Percentiles rank a stretch among this genome's conserved stretches.
phyloP scores from a whole-genome alignment of 2,888 invertebrate species.

The Epiblema foenella region DNA sequence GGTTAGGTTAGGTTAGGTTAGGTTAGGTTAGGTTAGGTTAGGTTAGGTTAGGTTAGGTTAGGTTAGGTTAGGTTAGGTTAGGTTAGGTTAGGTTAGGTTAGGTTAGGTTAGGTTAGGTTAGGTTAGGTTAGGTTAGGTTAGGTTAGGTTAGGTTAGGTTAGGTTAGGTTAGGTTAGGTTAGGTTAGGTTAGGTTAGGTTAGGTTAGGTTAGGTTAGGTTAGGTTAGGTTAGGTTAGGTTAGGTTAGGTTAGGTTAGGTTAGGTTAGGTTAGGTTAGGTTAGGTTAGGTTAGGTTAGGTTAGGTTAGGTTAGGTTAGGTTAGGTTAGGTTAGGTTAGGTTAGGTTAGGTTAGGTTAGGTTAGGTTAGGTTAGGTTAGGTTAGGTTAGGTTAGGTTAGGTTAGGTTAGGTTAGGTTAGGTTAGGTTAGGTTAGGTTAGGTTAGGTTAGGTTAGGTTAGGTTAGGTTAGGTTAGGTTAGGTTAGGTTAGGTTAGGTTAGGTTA shows the following conservation, averaged over 20 bases:
- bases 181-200: slow-evolving; percentile 35
- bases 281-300: slow-evolving; percentile 41
- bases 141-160: slow-evolving; percentile 38
- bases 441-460: slow-evolving; percentile 20
- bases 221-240: slow-evolving; percentile 44
- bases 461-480: slow-evolving; percentile 30
- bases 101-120: slow-evolving; percentile 39
- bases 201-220: slow-evolving; percentile 42
- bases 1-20: slow-evolving; percentile 43
- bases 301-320: slow-evolving; percentile 42
- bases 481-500: too few relatives aligned
- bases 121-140: slow-evolving; percentile 28
- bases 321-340: slow-evolving; percentile 29
- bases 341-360: not conserved
- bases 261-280: slow-evolving; percentile 42
- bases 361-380: not conserved
- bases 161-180: slow-evolving; percentile 35
- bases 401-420: slow-evolving; percentile 24
- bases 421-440: slow-evolving; percentile 7
- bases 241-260: slow-evolving; percentile 43
- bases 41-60: slow-evolving; percentile 43
- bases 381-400: slow-evolving; percentile 36
- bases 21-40: slow-evolving; percentile 36
- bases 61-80: slow-evolving; percentile 40
- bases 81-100: slow-evolving; percentile 43